These are phyloP conservation scores for Drosophila busckii DNA, from an alignment of 1,140 invertebrate species.

Conservation along the genomic window DNA sequence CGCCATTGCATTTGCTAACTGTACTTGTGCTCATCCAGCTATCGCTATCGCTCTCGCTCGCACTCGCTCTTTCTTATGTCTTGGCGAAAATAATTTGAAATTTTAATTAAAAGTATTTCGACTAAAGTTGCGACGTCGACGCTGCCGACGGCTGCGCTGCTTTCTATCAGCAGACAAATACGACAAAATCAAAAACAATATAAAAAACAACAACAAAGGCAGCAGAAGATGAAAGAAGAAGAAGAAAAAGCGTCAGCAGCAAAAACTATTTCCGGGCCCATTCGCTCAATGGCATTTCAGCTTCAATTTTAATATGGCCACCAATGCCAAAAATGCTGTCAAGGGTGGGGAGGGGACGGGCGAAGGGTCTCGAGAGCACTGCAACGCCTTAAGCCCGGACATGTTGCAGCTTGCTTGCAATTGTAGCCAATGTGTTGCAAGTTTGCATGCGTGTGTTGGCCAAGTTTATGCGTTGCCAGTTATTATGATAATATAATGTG, in stretches of 20 bases:
- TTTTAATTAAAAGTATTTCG: constrained; percentile 76
- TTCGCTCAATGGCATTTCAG: constrained; percentile 49
- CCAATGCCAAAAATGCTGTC: constrained; percentile 44
- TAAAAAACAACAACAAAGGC: constrained; percentile 20
- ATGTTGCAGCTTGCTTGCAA: constrained; percentile 41
- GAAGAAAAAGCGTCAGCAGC: constrained; percentile 17
- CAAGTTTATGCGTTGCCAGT: not conserved
- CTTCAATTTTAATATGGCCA: constrained; percentile 69
- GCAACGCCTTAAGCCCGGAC: constrained; percentile 13
- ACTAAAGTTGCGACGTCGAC: constrained; percentile 50
- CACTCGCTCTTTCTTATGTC: constrained; percentile 8
- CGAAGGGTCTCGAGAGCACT: not conserved
- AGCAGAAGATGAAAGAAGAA: constrained; percentile 19
- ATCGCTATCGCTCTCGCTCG: constrained; percentile 3
- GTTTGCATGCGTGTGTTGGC: constrained; percentile 15
- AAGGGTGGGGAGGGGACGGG: not conserved
- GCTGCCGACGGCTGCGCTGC: constrained; percentile 41
- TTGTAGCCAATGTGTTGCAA: constrained; percentile 60
- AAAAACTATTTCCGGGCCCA: constrained; percentile 60
- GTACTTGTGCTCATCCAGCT: constrained; percentile 63
- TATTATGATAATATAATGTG: no score
- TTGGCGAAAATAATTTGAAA: constrained; percentile 74
- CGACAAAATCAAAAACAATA: constrained; percentile 74
- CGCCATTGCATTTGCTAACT: constrained; percentile 73
- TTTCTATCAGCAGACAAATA: constrained; percentile 71